Base-by-base conservation (phyloP, 2,113 vertebrate species). In the Lipophrys pholis region DNA sequence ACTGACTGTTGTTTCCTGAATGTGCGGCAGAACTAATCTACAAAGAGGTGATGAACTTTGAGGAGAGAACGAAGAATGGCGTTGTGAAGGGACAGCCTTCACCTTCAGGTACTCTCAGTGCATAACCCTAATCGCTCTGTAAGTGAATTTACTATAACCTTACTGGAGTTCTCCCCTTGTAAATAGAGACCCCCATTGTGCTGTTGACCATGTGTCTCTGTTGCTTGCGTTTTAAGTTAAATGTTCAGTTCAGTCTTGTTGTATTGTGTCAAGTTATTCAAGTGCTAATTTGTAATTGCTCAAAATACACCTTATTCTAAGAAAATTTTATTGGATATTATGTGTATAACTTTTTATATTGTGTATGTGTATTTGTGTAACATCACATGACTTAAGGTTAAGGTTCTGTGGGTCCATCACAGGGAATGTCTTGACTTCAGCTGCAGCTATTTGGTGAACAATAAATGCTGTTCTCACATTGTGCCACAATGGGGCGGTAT, bases 41-140 rank as follows among this genome's bases (percentile, higher is more conserved):
- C 93, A 99, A 99, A 94, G 98, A 99, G 94, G 98, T 99, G 90
- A 99, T 99, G 97, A 98, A 96, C 93, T 99, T 97, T 68, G 98
- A 99, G 95, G 97, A 99, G 93, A 97, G 96, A 91, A 98, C 95
- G 87, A 99, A 99, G 95, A 99, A 99, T 65, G 97, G 98, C 1
- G 98, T 99, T 87, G 97, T 99, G 91, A 99, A 99, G 96, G 97
- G 98, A 93, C 98, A 99, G 56, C 98, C 98, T 88, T 98, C 97
- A 94, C 97, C 98, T 96, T 99, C 98, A 99, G 98, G 98, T 99
- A 99, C 96, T 96, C 96, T 95, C 93, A 94, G 91, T 95, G 92
- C 94, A 95, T 95, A 94, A 92, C 90, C 90, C 91, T 94, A 92
- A 91, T 85, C 84, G 85, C 91, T 93, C 94, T 95, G 94, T 95